Evolutionary conservation across 2,113 vertebrate species (phyloP).

Genomic region (Passer montanus): DNA sequence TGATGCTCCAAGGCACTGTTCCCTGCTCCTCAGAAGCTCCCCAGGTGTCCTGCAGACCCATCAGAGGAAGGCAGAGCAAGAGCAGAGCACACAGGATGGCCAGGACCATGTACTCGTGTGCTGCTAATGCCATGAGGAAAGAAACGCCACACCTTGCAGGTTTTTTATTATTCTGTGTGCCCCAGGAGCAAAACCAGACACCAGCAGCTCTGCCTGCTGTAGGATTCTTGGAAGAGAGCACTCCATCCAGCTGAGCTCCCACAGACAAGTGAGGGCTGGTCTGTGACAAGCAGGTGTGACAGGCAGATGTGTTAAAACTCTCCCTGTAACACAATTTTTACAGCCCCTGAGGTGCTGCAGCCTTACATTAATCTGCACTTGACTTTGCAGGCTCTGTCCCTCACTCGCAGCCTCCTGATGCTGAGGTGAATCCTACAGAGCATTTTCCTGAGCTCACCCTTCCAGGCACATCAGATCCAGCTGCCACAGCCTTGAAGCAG

Average conservation of each 20-base stretch:
- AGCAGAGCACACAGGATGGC: not conserved
- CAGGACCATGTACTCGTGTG: fast-evolving
- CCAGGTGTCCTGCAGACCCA: not conserved
- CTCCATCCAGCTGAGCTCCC: not conserved
- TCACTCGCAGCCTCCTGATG: not conserved
- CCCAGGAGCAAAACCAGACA: not conserved
- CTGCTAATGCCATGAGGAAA: not conserved
- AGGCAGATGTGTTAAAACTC: not conserved
- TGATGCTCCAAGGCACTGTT: not conserved
- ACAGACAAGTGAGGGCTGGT: not conserved
- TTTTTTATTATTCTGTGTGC: not conserved
- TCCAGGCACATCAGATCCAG: not conserved
- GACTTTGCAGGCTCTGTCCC: not conserved
- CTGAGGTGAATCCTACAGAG: not conserved
- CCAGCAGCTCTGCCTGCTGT: not conserved
- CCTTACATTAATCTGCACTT: not conserved
- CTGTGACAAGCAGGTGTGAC: not conserved
- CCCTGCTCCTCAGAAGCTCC: not conserved
- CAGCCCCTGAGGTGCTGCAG: not conserved
- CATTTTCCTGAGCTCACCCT: not conserved
- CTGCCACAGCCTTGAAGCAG: not conserved
- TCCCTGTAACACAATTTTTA: not conserved
- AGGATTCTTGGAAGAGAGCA: not conserved
- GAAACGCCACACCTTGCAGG: not conserved
- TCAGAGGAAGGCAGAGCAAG: not conserved